Evolutionary conservation across 2,113 vertebrate species (phyloP), one percentile per base, ranked within the genome.

Genomic region (Natator depressus): DNA sequence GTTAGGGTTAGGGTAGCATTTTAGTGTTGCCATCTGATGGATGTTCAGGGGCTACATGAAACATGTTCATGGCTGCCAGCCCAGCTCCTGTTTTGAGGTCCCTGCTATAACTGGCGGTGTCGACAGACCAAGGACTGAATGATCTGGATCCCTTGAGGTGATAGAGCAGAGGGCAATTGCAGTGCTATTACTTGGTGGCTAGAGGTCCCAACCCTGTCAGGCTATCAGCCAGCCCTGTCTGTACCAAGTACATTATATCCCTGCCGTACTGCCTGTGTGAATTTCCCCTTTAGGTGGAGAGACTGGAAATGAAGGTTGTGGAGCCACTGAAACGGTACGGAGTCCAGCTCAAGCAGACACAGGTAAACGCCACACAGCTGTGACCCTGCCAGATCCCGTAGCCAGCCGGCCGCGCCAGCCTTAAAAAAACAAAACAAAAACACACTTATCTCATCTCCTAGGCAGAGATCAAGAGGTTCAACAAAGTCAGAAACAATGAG

Each of bases 401-500:
- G 10, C 55, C 42, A 50, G 2, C 12, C 31, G 27, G 35, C 20
- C 9, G 11, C 10, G n/a, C 5, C 6, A 78, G 4, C 2, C 2
- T 6, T 10, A 4, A 42, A 42, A 42, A 42, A 42, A 42, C 42
- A 5, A 42, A 42, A 42, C 42, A 12, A 35, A 25, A 53, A 2
- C 4, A 6, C 35, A 9, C 5, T 57, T 24, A 22, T 75, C 42
- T 83, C 46, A 2, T 76, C 8, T 78, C n/a, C 59, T 80, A 99
- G 99, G 97, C 98, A 1, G 98, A 99, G 83, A 96, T 99, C 90
- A 99, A 99, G 97, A 99, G 97, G 94, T 98, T 98, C 93, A 98
- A 93, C 85, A 87, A n/a, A 1, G 98, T 98, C 82, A 97, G 97
- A 62, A 98, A 96, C 72, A 97, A 96, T 3, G 99, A 99, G 95